These are phyloP conservation scores for Tenthredo amoena DNA, from an alignment of 2,888 invertebrate genomes.

Conservation along the genomic window DNA sequence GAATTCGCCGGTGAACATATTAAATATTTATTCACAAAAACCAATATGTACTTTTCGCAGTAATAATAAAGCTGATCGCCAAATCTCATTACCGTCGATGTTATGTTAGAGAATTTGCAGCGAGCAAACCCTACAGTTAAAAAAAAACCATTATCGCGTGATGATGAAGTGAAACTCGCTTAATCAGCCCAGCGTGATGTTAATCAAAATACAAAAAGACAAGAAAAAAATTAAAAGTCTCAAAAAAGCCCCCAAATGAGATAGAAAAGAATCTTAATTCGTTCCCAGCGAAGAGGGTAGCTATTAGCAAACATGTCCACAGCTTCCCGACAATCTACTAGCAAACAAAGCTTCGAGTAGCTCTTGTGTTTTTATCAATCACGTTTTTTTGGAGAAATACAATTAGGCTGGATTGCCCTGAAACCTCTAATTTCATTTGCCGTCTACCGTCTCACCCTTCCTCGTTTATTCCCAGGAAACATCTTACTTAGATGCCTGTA, in stretches of 20 bases:
- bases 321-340: slow-evolving; percentile 46
- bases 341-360: slow-evolving; percentile 16
- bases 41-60: not conserved
- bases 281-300: slow-evolving; percentile 6
- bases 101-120: slow-evolving; percentile 6
- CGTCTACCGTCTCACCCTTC: slow-evolving; percentile 15
- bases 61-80: not conserved
- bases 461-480: not conserved
- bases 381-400: slow-evolving; percentile 59
- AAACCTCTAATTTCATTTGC: slow-evolving; percentile 57
- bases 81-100: not conserved
- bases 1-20: not conserved
- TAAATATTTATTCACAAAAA: not conserved
- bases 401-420: slow-evolving; percentile 63
- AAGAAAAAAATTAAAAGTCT: not conserved
- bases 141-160: not conserved
- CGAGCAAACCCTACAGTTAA: not conserved
- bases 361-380: slow-evolving; percentile 65
- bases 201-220: not conserved
- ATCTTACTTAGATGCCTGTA: not conserved
- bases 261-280: slow-evolving; percentile 24
- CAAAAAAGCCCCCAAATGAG: not conserved
- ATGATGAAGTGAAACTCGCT: not conserved
- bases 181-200: not conserved
- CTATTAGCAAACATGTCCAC: slow-evolving; percentile 56